Base-by-base conservation (phyloP, 2,797 vertebrate genomes). In the Carapus acus region DNA sequence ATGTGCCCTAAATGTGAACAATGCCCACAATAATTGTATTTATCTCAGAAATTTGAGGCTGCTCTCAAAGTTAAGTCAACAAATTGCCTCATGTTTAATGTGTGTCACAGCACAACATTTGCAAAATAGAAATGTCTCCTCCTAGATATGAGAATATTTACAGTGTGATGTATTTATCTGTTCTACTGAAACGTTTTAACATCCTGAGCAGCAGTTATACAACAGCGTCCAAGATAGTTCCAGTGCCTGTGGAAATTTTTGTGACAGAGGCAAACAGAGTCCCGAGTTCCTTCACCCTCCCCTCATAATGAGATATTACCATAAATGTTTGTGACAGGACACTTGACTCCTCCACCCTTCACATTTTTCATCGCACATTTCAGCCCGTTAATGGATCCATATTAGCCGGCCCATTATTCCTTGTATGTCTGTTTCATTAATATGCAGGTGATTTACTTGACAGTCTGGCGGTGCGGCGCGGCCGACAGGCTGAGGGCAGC, bases 371-470 rank as follows among this genome's bases (percentile, higher is more conserved):
- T 38, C 44, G 43, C 22, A 50, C 39, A 41, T 3, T 56, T 67
- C 34, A 34, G 43, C 49, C 22, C 37, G 37, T 46, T 58, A 65
- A 65, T 47, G 6, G 44, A 44, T 22, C 61, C 38, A 21, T 64
- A 51, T 46, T 45, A 42, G 11, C 37, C 36, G 43, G 36, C 16
- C 53, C 54, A 7, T 42, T 51, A 33, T 29, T 55, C 33, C 49
- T 19, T 48, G 15, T 44, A 12, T 37, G 16, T 19, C 16, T n/a
- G 11, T 19, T 16, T 15, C 33, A 52, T 44, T 54, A 47, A 49
- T 50, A 62, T 58, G 38, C 43, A 12, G 36, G 51, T 12, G 15
- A 29, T 23, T 56, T 60, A 18, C 45, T 36, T 47, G 33, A 37
- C 50, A 31, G 12, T 56, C n/a, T 31, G 34, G 24, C 9, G 27